Percentiles rank a stretch among this genome's conserved stretches.
These are phyloP conservation scores for Bombyx huttoni DNA, from an alignment of 2,888 invertebrate genomes.

Conservation along the genomic window DNA sequence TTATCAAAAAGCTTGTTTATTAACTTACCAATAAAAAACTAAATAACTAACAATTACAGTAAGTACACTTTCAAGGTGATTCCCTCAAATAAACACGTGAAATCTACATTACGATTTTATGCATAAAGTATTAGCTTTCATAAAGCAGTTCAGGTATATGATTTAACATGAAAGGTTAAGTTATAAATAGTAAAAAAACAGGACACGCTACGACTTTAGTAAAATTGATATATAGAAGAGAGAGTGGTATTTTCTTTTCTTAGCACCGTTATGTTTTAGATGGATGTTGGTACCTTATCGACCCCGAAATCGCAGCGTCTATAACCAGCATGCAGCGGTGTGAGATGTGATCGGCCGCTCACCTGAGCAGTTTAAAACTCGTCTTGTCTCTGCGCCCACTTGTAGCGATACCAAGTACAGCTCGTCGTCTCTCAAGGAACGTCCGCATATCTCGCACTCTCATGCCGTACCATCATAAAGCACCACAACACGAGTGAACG, in stretches of 20 bases:
- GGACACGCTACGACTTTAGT: too few relatives aligned
- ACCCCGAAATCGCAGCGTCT: conserved; percentile 54
- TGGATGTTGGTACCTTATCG: conserved; percentile 37
- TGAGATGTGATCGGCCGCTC: conserved; percentile 55
- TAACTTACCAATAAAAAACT: too few relatives aligned
- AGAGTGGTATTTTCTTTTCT: not conserved
- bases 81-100: too few relatives aligned
- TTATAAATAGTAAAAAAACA: too few relatives aligned
- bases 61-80: too few relatives aligned
- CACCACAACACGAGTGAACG: conserved; percentile 60
- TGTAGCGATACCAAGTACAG: conserved; percentile 50
- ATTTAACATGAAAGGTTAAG: too few relatives aligned
- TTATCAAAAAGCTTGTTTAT: too few relatives aligned
- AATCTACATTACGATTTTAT: too few relatives aligned
- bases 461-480: conserved; percentile 68
- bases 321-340: conserved; percentile 33
- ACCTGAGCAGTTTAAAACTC: conserved; percentile 58
- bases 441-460: conserved; percentile 66
- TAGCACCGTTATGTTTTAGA: conserved; percentile 9
- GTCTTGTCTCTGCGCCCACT: conserved; percentile 60
- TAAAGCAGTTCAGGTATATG: too few relatives aligned
- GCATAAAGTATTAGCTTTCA: too few relatives aligned
- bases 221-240: too few relatives aligned
- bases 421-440: conserved; percentile 54
- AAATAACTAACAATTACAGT: too few relatives aligned